Percentiles rank a stretch among this genome's conserved stretches.
Evolutionary conservation across 2,113 vertebrate species (phyloP).

Genomic region (Macquaria australasica): DNA sequence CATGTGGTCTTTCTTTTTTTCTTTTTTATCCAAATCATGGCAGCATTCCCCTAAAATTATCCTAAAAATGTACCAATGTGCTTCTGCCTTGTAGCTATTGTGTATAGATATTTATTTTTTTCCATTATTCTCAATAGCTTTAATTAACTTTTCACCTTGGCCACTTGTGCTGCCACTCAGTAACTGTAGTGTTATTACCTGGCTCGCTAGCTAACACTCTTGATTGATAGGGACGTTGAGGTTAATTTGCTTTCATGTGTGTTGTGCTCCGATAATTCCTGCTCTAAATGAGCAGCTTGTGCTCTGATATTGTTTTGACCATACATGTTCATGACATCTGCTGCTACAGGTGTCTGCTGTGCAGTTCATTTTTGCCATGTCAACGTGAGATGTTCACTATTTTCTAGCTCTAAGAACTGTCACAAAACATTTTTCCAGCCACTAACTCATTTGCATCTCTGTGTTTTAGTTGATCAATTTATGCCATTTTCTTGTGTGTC

Average conservation of each 20-base stretch:
- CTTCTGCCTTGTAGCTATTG: neutral
- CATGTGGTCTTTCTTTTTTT: no score
- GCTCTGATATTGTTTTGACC: conserved; percentile 57
- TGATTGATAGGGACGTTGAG: conserved; percentile 33
- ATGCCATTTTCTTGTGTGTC: neutral
- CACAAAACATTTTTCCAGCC: neutral
- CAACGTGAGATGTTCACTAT: neutral
- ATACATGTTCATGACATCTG: conserved; percentile 59
- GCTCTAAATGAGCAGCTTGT: conserved; percentile 60
- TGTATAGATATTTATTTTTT: conserved; percentile 5
- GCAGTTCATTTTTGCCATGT: conserved; percentile 30
- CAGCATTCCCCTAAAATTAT: neutral
- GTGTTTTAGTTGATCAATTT: neutral
- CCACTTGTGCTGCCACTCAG: conserved; percentile 7
- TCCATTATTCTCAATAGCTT: conserved; percentile 24
- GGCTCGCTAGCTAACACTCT: conserved; percentile 30
- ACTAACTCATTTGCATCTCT: neutral
- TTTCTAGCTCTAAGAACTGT: neutral
- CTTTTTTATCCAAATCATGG: neutral
- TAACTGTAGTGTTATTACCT: conserved; percentile 20
- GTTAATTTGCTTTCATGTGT: conserved; percentile 63
- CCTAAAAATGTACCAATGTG: neutral
- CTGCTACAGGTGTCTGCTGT: conserved; percentile 51
- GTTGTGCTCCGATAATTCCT: conserved; percentile 18
- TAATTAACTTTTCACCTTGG: conserved; percentile 44